phyloP scores from a whole-genome alignment of 2,113 vertebrate species.

The Pipa parva region DNA sequence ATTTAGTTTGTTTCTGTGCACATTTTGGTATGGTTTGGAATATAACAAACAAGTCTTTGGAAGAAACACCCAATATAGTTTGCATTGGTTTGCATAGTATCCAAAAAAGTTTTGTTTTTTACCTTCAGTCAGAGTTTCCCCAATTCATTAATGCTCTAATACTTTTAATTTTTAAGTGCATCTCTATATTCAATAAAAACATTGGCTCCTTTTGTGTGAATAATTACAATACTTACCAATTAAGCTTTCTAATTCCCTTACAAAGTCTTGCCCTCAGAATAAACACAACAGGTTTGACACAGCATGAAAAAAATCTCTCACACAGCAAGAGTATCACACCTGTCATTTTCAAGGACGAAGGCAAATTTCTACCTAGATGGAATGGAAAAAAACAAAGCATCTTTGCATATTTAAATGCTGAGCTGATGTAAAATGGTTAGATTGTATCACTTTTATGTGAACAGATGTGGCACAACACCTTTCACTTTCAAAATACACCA shows the following conservation, averaged over 20 bases:
- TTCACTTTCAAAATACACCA: too few relatives aligned
- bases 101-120: too few relatives aligned
- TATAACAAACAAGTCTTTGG: too few relatives aligned
- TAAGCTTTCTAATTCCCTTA: conserved; percentile 27
- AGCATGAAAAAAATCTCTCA: conserved; percentile 51
- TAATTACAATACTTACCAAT: conserved; percentile 38
- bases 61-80: too few relatives aligned
- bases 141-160: conserved; percentile 2
- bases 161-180: conserved; percentile 27
- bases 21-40: too few relatives aligned
- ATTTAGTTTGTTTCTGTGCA: too few relatives aligned
- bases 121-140: too few relatives aligned
- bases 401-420: too few relatives aligned
- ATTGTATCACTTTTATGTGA: too few relatives aligned
- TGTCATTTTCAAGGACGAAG: conserved; percentile 24
- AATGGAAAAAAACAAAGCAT: background rate
- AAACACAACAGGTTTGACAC: conserved; percentile 31
- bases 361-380: background rate
- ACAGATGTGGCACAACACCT: too few relatives aligned
- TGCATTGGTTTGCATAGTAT: too few relatives aligned
- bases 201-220: conserved; percentile 22
- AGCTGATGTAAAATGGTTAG: too few relatives aligned
- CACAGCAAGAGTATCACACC: conserved; percentile 10
- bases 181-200: conserved; percentile 5
- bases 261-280: conserved; percentile 23